Evolutionary conservation across 2,797 vertebrate species (phyloP).

Genomic region (Sparidentex hasta): DNA sequence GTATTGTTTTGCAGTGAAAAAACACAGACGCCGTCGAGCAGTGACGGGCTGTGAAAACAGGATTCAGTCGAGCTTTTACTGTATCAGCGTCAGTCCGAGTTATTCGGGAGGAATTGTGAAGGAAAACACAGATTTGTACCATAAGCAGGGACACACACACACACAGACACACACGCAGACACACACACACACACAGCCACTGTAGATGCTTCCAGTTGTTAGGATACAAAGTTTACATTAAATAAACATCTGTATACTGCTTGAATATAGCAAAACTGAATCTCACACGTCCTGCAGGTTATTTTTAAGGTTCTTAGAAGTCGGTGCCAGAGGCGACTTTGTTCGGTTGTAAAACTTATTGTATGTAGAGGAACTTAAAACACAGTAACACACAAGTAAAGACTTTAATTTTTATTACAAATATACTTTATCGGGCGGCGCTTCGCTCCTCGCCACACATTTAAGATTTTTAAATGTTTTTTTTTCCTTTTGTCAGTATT

Average conservation of each 20-base stretch:
- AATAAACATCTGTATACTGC: constrained; percentile 58
- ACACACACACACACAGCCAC: constrained; percentile 55
- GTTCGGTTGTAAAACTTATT: constrained; percentile 31
- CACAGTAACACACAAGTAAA: constrained; percentile 24
- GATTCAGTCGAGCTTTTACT: not conserved
- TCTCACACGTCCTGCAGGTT: constrained; percentile 36
- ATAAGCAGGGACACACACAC: constrained; percentile 20
- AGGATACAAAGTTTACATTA: constrained; percentile 76
- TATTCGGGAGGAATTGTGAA: constrained; percentile 2
- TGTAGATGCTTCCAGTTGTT: constrained; percentile 80
- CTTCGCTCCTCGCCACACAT: constrained; percentile 43
- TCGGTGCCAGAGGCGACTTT: constrained; percentile 19
- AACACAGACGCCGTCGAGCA: not conserved
- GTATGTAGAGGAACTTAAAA: constrained; percentile 44
- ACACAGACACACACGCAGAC: constrained; percentile 21
- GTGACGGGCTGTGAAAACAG: not conserved
- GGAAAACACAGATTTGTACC: constrained; percentile 13
- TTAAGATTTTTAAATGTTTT: constrained; percentile 20
- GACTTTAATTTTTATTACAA: constrained; percentile 59
- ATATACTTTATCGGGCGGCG: constrained; percentile 48
- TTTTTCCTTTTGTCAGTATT: constrained; percentile 55
- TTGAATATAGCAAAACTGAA: constrained; percentile 40
- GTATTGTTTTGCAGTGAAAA: constrained; percentile 21
- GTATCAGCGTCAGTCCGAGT: not conserved
- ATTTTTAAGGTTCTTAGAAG: constrained; percentile 18